phyloP scores from a whole-genome alignment of 2,888 invertebrate genomes.

The Polydrusus pterygomalis region DNA sequence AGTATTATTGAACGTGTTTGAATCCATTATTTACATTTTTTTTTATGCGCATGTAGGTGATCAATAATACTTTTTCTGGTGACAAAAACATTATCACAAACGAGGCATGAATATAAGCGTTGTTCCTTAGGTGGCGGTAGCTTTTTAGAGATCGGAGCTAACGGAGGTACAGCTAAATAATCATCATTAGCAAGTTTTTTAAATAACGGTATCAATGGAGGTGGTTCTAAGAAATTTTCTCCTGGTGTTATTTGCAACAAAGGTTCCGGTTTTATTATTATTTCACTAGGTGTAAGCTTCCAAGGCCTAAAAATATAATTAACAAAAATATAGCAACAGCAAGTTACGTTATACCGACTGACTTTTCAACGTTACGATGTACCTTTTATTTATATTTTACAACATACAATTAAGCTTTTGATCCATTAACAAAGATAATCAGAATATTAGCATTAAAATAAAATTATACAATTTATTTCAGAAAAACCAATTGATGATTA shows the following conservation, averaged over 20 bases:
- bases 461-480: background rate
- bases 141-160: background rate
- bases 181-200: background rate
- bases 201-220: background rate
- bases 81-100: background rate
- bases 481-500: background rate
- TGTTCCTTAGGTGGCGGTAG: background rate
- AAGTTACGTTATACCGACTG: background rate
- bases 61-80: background rate
- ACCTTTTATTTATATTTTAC: background rate
- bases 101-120: background rate
- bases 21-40: background rate
- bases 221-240: background rate
- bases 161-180: background rate
- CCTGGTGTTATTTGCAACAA: background rate
- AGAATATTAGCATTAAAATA: too few species aligned
- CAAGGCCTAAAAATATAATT: background rate
- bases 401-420: too few species aligned
- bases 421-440: too few species aligned
- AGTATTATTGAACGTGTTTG: background rate
- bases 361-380: background rate
- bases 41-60: background rate
- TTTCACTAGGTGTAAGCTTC: background rate
- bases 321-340: background rate
- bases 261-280: background rate